Base-by-base conservation (phyloP, 1,140 invertebrate species). In the Bombus waltoni region DNA sequence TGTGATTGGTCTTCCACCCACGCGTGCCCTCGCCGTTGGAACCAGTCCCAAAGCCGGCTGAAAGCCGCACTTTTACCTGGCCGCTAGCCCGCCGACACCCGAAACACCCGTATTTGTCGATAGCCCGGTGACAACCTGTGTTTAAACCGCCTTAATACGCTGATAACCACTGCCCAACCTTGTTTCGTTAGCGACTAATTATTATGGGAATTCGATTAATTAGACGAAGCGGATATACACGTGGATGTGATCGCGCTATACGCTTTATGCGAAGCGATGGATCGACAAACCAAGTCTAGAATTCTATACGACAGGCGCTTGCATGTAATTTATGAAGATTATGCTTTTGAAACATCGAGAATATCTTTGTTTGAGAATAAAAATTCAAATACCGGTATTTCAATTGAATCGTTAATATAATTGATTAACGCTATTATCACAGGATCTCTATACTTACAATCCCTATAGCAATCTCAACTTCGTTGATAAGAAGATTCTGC, bases 1-100 rank as follows among this genome's bases (percentile, higher is more conserved):
- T 85, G 86, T 87, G 86, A 91, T 91, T 87, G 89, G 89, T 88
- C 89, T 84, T 89, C 91, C 91, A 87, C 91, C 92, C 82, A 93
- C 87, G 88, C 89, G 74, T 74, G 87, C 88, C 86, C 85, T 81
- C 79, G 68, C 85, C 42, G 47, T 78, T 72, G 85, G 82, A 88
- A 89, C 85, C 85, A 89, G 85, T 89, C 88, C 80, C 81, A 73
- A 75, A 78, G n/a, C 70, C 65, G 72, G 35, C 47, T 42, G 68
- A 72, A 74, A 80, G 75, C 32, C 47, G 80, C 72, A 71, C 44
- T 53, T 85, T 87, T 80, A 79, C 65, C 65, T 71, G 65, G 13
- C 32, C 66, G 28, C 28, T n/a, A 28, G 35, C 65, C 66, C 62
- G 77, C 68, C 59, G 28, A 53, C 74, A 42, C 42, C 11, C 76